Conservation (phyloP, 2,888 invertebrate genomes). For the Carpatolechia fugitivella region DNA sequence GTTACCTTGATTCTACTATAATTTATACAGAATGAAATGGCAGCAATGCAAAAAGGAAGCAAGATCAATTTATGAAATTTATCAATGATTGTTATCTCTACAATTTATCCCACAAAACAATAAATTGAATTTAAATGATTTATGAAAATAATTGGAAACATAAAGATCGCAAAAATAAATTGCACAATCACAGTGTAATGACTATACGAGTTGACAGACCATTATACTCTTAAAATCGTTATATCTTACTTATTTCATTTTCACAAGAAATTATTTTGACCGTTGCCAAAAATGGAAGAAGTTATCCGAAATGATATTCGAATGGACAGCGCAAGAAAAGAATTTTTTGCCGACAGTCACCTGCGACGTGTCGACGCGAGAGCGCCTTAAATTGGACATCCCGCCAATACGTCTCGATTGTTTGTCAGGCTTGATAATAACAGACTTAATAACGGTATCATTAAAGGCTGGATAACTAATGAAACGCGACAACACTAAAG, state of each 20-base stretch:
- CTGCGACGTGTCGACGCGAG: conserved; percentile 48
- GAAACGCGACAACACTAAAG: conserved; percentile 6
- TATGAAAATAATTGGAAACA: conserved; percentile 51
- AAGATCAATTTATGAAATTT: no score
- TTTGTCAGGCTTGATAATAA: conserved; percentile 33
- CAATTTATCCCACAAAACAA: conserved; percentile 40
- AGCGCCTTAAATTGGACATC: conserved; percentile 54
- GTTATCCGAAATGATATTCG: conserved; percentile 38
- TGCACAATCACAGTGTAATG: conserved; percentile 53
- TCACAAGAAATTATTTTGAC: conserved; percentile 17
- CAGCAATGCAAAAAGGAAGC: neutral
- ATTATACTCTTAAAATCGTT: conserved; percentile 39
- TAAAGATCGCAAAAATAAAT: conserved; percentile 51
- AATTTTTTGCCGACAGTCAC: conserved; percentile 47
- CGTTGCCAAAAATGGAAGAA: conserved; percentile 33
- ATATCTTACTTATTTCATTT: conserved; percentile 11
- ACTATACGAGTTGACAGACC: conserved; percentile 47
- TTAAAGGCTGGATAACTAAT: conserved; percentile 16
- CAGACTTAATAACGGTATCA: conserved; percentile 43
- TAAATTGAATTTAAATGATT: conserved; percentile 29
- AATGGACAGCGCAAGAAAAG: conserved; percentile 38
- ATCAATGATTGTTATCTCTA: neutral
- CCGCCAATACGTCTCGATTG: conserved; percentile 30
- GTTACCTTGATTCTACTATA: no score
- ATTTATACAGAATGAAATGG: no score